A percentile compares a stretch with the other conserved stretches of the same genome.
These are phyloP conservation scores for Carpatolechia fugitivella DNA, from an alignment of 2,888 invertebrate genomes.

Conservation along the genomic window DNA sequence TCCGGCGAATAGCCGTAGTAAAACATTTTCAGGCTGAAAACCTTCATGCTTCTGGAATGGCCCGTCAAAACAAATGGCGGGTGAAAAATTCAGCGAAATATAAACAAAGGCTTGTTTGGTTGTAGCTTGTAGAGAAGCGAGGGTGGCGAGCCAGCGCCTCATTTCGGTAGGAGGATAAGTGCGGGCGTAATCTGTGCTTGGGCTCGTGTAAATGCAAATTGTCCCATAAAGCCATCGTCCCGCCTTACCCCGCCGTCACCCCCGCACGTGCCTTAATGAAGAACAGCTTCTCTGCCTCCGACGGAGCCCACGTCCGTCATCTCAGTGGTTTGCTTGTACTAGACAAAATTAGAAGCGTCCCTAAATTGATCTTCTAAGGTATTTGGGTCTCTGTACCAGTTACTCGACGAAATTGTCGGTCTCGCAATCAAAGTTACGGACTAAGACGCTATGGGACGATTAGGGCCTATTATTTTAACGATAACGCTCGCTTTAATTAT, in stretches of 20 bases:
- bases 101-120: slow-evolving; percentile 74
- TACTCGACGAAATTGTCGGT: slow-evolving; percentile 32
- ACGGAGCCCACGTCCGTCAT: slow-evolving; percentile 61
- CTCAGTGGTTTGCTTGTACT: slow-evolving; percentile 62
- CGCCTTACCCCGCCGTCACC: slow-evolving; percentile 40
- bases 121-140: slow-evolving; percentile 46
- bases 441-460: slow-evolving; percentile 31
- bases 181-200: slow-evolving; percentile 74
- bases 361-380: slow-evolving; percentile 42
- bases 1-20: slow-evolving; percentile 36
- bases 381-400: slow-evolving; percentile 23
- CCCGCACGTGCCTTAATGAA: slow-evolving; percentile 63
- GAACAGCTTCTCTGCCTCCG: slow-evolving; percentile 56
- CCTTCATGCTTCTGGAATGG: slow-evolving; percentile 58
- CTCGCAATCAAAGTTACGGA: slow-evolving; percentile 33
- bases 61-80: slow-evolving; percentile 70
- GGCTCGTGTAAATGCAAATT: slow-evolving; percentile 79
- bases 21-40: slow-evolving; percentile 54
- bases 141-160: slow-evolving; percentile 52
- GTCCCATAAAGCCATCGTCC: slow-evolving; percentile 73
- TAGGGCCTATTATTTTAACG: slow-evolving; percentile 43
- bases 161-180: slow-evolving; percentile 74
- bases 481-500: slow-evolving; percentile 47
- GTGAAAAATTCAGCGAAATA: slow-evolving; percentile 69
- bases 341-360: slow-evolving; percentile 61